Percentiles rank a stretch among this genome's conserved stretches.
These are phyloP conservation scores for Leguminivora glycinivorella DNA, from an alignment of 1,140 invertebrate species.

Conservation along the genomic window DNA sequence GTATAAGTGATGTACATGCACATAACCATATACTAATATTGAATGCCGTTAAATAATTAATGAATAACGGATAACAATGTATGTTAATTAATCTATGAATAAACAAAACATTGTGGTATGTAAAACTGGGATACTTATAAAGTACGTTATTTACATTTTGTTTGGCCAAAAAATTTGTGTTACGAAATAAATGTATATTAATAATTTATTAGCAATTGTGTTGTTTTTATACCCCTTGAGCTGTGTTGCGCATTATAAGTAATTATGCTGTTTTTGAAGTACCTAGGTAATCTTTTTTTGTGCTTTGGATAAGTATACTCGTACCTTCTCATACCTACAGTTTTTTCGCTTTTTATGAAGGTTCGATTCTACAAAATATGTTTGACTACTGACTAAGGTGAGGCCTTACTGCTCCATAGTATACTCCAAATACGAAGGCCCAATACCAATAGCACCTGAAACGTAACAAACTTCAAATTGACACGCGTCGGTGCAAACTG, in stretches of 20 bases:
- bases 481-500: too few species aligned
- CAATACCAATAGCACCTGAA: too few species aligned
- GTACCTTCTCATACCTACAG: too few species aligned
- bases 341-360: too few species aligned
- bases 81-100: conserved; percentile 3
- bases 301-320: too few species aligned
- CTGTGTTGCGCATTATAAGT: background rate
- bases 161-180: background rate
- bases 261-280: too few species aligned
- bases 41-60: conserved; percentile 1
- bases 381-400: too few species aligned
- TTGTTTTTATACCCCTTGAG: background rate
- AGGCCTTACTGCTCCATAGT: too few species aligned
- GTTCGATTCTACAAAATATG: too few species aligned
- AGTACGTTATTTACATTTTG: background rate
- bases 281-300: too few species aligned
- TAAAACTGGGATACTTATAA: conserved; percentile 6
- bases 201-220: background rate
- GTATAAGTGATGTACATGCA: background rate
- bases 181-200: background rate
- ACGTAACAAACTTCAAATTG: too few species aligned
- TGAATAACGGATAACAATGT: background rate
- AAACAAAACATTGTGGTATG: background rate
- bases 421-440: too few species aligned
- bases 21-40: background rate